Evolutionary conservation across 2,113 vertebrate species (phyloP).

Genomic region (Scortum barcoo): DNA sequence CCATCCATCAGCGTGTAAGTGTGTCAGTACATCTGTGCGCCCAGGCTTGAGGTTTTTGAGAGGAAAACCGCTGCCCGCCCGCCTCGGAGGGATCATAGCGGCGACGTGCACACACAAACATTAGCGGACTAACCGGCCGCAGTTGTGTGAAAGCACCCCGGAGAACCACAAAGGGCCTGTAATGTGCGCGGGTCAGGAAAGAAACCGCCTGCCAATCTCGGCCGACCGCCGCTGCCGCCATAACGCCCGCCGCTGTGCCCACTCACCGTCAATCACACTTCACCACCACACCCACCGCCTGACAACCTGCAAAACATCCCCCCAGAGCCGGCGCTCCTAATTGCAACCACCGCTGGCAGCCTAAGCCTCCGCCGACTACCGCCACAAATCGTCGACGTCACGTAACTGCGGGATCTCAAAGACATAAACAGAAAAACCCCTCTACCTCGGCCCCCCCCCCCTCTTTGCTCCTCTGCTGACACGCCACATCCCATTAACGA

Average conservation of each 20-base stretch:
- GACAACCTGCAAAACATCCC: slow-evolving; percentile 68
- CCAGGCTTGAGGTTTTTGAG: slow-evolving; percentile 20
- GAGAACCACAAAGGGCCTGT: slow-evolving; percentile 56
- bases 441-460: slow-evolving; percentile 10
- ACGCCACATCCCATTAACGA: slow-evolving; percentile 69
- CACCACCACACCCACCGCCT: slow-evolving; percentile 52
- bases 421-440: slow-evolving; percentile 10
- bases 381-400: slow-evolving; percentile 41
- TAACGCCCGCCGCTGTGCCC: slow-evolving; percentile 63
- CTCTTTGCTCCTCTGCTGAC: slow-evolving; percentile 24
- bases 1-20: slow-evolving; percentile 22
- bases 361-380: slow-evolving; percentile 14
- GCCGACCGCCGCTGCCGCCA: slow-evolving; percentile 60
- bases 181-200: slow-evolving; percentile 64
- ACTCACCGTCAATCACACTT: slow-evolving; percentile 65
- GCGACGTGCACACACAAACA: slow-evolving; percentile 22
- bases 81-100: slow-evolving; percentile 33
- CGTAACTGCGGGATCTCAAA: slow-evolving; percentile 1
- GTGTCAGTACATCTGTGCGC: slow-evolving; percentile 48
- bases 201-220: slow-evolving; percentile 72
- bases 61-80: slow-evolving; percentile 46
- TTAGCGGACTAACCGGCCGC: slow-evolving; percentile 24
- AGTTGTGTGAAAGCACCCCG: slow-evolving; percentile 54
- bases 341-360: slow-evolving; percentile 55
- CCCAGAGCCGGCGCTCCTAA: slow-evolving; percentile 53